Evolutionary conservation across 2,888 invertebrate genomes (phyloP), one percentile per base, ranked within the genome.

Genomic region (Orchesellides sinensis): DNA sequence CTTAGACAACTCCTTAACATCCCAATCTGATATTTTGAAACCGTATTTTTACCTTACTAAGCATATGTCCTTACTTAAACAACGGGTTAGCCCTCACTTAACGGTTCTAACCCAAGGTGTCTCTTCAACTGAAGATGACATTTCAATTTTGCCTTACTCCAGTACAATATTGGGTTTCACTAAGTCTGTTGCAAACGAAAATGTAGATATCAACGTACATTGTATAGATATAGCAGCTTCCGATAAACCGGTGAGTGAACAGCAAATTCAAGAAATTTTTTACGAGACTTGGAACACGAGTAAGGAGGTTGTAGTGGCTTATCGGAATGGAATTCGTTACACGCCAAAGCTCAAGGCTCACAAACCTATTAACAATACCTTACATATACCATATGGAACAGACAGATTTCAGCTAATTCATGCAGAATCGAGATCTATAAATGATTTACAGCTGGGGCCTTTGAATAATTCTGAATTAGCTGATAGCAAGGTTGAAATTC

Each of bases 401-500:
- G 66, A 49, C 10, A 21, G 65, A 14, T 75, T 66, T 25, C 75
- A 66, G 5, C 40, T 75, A 19, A 40, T 40, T 19, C 27, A 72
- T 14, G 72, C 83, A 1, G 29, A 49, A 2, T 56, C 83, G 0
- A 70, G 49, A 32, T 25, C 17, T 3, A 10, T 83, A 3, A 29
- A 52, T 14, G 83, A 83, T 21, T 45, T 83, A 0, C 12, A 52
- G 2, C 75, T 75, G 47, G 35, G 40, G 3, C 63, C 70, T 3
- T 40, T 69, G 6, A 61, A 14, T 2, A 8, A 40, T 2, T 5
- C 6, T 5, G 8, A 79, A 79, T 52, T 77, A 29, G 52, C 25
- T 2, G 32, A 45, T 6, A 14, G 49, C 0, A 69, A 82, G 14
- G 65, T 82, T 8, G 82, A 82, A 29, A 29, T 82, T 10, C 10